Evolutionary conservation across 1,140 invertebrate species (phyloP), one percentile per base, ranked within the genome.

Genomic region (Bombus turneri): DNA sequence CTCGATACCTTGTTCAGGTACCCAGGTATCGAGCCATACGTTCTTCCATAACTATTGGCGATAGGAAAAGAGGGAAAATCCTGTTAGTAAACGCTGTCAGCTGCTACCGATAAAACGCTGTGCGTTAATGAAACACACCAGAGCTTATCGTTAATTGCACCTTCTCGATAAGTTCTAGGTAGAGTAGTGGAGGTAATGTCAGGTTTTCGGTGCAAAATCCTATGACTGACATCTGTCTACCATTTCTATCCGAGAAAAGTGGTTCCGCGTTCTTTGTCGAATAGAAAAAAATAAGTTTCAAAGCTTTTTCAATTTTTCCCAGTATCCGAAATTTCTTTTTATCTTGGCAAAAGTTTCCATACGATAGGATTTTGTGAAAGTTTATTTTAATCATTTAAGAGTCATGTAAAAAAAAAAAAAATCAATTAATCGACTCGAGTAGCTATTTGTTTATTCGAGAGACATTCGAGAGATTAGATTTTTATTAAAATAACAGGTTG

Each of bases 91-190:
- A 53, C 81, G 66, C 25, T 76, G 68, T 83, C 25, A 53, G 28
- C 71, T 80, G 37, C 22, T 62, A 28, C 25, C 31, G 72, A 76
- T 76, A 76, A 83, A 76, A 76, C 15, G 39, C 39, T 3, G 15
- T 1, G 62, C 72, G 81, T 76, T 83, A 83, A 83, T 76, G 72
- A 83, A 83, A 76, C 72, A 34, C 31, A 5, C 12, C 57, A 5
- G 41, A 1, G 31, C 72, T 83, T 76, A 83, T 83, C 72, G 57
- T 31, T 83, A 68, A 83, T 76, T 76, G 81, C 43, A 76, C 25
- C 25, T 75, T 25, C 3, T 25, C 66, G 72, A 73, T 83, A 83
- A 66, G 34, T 68, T n/a, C 75, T 59, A 66, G 71, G 10, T 66
- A 68, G n/a, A 39, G 2, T n/a, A 31, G 25, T 2, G 18, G 69